Conservation (phyloP, 2,888 invertebrate genomes). For the Osmoderma eremita region DNA sequence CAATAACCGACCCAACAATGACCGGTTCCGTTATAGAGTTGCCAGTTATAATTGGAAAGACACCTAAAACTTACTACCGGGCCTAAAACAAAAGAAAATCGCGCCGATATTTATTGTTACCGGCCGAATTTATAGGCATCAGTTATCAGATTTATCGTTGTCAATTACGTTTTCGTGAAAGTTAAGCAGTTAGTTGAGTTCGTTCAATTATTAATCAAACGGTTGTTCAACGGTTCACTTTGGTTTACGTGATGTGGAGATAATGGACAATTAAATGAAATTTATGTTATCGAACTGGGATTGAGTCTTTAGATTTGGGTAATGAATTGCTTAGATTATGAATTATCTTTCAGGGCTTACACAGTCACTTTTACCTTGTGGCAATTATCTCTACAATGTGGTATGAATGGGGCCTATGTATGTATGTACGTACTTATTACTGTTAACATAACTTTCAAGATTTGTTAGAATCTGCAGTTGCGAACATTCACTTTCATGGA, state of each 20-base stretch:
- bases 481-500: no score
- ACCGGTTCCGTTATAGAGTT: constrained; percentile 25
- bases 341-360: background rate
- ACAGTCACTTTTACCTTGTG: no score
- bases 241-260: background rate
- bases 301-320: constrained; percentile 10
- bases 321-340: background rate
- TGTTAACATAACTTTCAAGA: no score
- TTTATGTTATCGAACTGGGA: constrained; percentile 16
- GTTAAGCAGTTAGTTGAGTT: background rate
- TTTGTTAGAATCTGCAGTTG: no score
- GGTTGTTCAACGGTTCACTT: background rate
- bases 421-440: no score
- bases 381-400: no score
- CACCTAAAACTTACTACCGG: constrained; percentile 29
- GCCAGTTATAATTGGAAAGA: constrained; percentile 30
- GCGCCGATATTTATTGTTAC: constrained; percentile 17
- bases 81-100: constrained; percentile 18
- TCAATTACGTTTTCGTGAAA: constrained; percentile 30
- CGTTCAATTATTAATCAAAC: constrained; percentile 11
- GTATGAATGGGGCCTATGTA: no score
- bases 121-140: constrained; percentile 7
- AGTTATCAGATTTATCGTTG: constrained; percentile 17
- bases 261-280: constrained; percentile 25
- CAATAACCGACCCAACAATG: constrained; percentile 20